Evolutionary conservation across 2,113 vertebrate genomes (phyloP).

Genomic region (Paramisgurnus dabryanus): DNA sequence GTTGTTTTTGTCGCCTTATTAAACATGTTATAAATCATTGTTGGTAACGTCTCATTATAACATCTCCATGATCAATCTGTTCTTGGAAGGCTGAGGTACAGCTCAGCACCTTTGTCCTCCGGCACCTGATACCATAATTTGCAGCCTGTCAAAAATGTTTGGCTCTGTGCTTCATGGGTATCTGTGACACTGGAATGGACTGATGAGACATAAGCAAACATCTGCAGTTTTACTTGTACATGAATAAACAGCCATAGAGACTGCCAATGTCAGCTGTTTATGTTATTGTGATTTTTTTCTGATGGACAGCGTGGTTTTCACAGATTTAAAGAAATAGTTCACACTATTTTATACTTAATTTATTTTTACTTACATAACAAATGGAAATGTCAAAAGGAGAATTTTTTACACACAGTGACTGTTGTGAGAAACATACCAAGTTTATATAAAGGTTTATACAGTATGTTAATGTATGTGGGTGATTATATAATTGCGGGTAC

Average conservation of each 20-base stretch:
- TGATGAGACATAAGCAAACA: conserved; percentile 41
- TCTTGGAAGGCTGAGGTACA: conserved; percentile 13
- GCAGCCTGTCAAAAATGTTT: conserved; percentile 45
- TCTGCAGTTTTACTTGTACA: conserved; percentile 24
- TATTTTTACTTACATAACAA: too few relatives aligned
- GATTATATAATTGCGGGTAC: too few relatives aligned
- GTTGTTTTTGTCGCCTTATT: neutral
- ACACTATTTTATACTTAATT: too few relatives aligned
- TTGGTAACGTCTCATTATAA: conserved; percentile 18
- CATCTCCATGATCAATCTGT: conserved; percentile 7
- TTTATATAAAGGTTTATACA: too few relatives aligned
- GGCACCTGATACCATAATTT: conserved; percentile 34
- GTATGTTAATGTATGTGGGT: too few relatives aligned
- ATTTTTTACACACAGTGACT: too few relatives aligned
- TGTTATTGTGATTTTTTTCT: conserved; percentile 9
- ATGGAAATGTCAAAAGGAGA: too few relatives aligned
- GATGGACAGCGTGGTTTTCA: neutral
- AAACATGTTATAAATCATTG: conserved; percentile 15
- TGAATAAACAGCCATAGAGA: conserved; percentile 26
- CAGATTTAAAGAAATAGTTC: neutral
- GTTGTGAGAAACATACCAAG: too few relatives aligned
- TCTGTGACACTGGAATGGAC: conserved; percentile 36
- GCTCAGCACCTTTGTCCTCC: conserved; percentile 44
- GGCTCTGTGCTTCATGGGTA: conserved; percentile 24
- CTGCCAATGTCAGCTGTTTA: conserved; percentile 1